Evolutionary conservation across 2,797 vertebrate species (phyloP), one percentile per base, ranked within the genome.

Genomic region (Mionectes olivaceus): DNA sequence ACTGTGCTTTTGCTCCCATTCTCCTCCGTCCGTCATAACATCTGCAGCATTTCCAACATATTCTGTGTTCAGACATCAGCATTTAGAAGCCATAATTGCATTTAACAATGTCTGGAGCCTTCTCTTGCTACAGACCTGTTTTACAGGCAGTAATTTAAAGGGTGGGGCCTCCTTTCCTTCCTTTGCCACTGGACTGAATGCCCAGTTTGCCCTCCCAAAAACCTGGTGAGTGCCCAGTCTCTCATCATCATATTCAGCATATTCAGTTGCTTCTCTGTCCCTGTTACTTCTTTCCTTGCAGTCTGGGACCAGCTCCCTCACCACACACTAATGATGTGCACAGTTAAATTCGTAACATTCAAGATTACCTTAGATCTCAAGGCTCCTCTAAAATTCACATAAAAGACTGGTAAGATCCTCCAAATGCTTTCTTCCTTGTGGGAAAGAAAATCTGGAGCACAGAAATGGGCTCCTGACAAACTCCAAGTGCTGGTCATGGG

Each of bases 71-170:
- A 91, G 43, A 43, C 69, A 61, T 55, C 0, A 61, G 46, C 33
- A 78, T 71, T 94, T 81, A 83, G 76, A 87, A 86, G 50, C 73
- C 73, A 32, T n/a, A 94, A 91, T 78, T 92, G 61, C 65, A 32
- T 90, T 92, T 91, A 63, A 67, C 67, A 87, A 49, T 83, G 60
- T 57, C 53, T 91, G 87, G 68, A 91, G 46, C 60, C 70, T 12
- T 91, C 23, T 44, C 44, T 87, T 83, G 43, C 69, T 86, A 19
- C 50, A 83, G 73, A 71, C 50, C 46, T 71, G 19, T 39, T 78
- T 61, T 13, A n/a, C 28, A 83, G 69, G 25, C 89, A 90, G 60
- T 70, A 94, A 93, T 94, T 93, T 93, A 70, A 56, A 91, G 84
- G 87, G 85, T 88, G 73, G 50, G 10, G 43, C 33, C 41, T 11